Conservation (phyloP, 2,113 vertebrate species). For the Garra rufa region DNA sequence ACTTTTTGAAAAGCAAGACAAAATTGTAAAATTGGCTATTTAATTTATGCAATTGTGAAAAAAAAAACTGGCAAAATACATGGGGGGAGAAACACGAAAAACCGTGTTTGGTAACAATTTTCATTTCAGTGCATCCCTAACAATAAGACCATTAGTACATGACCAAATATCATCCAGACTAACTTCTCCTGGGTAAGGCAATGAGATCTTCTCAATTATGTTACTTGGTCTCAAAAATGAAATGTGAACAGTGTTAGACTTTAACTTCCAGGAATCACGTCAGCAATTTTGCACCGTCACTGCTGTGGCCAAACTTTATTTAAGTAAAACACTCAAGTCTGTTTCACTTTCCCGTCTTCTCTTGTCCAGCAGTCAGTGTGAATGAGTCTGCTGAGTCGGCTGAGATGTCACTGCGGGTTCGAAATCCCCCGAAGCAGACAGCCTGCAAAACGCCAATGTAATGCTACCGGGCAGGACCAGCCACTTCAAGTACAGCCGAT, state of each 20-base stretch:
- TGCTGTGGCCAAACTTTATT: background rate
- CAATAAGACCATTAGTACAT: too few relatives aligned
- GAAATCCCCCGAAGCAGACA: background rate
- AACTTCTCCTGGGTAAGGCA: background rate
- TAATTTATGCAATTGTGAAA: too few relatives aligned
- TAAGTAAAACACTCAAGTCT: background rate
- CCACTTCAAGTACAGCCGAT: background rate
- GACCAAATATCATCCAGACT: too few relatives aligned
- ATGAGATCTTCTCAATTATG: background rate
- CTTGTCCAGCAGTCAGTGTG: background rate
- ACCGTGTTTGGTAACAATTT: too few relatives aligned
- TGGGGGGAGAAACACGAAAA: too few relatives aligned
- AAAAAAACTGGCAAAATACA: too few relatives aligned
- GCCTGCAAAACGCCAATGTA: background rate
- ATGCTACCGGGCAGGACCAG: background rate
- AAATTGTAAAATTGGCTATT: too few relatives aligned
- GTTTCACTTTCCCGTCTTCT: background rate
- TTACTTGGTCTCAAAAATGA: too few relatives aligned
- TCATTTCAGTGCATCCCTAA: too few relatives aligned
- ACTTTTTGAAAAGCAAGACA: too few relatives aligned
- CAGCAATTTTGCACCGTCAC: constrained; percentile 13
- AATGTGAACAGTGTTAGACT: too few relatives aligned
- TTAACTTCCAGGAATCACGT: background rate
- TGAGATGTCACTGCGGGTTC: background rate
- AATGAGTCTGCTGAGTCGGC: background rate